Evolutionary conservation across 2,113 vertebrate genomes (phyloP), one percentile per base, ranked within the genome.

Genomic region (Cepphus grylle): DNA sequence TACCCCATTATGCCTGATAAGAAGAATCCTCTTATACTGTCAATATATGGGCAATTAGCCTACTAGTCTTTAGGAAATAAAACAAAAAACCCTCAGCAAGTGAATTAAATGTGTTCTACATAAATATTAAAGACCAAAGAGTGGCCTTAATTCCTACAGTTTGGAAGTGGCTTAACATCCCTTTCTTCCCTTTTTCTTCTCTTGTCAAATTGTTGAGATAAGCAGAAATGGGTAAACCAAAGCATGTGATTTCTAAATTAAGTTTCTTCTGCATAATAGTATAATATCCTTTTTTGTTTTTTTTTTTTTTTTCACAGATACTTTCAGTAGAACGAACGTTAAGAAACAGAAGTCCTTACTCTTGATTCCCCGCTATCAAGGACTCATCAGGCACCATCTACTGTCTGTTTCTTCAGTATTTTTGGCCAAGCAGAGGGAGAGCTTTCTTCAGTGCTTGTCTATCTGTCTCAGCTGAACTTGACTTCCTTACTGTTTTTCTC

Each of bases 301-400:
- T 59, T 38, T 38, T 45, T 69, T 61, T 52, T 4, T 19, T 3
- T 55, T 40, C 86, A 85, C 95, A 98, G 98, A 66, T 97, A 83
- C 73, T 88, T 94, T 85, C 72, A 78, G 73, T 96, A 90, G 93
- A 94, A 56, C 91, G 83, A 84, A 61, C 6, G 0, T 83, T 95
- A 27, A 83, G 71, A 94, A 83, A 43, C 42, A 61, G 47, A 91
- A 90, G 61, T 36, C 52, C 69, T 90, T 92, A 88, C 34, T 94
- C 30, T 94, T 94, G 86, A 85, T 95, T 94, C 65, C 17, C 36
- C 93, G 80, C 13, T 96, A 73, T 82, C 85, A 95, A 95, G 50
- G 70, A 95, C 87, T 93, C 81, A 66, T 67, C 84, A 94, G 74
- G 47, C 90, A 94, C 16, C 27, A 11, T 96, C 90, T 74, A 90